Percentiles rank a stretch among this genome's conserved stretches.
Evolutionary conservation across 2,113 vertebrate species (phyloP).

Genomic region (Ctenodactylus gundi): DNA sequence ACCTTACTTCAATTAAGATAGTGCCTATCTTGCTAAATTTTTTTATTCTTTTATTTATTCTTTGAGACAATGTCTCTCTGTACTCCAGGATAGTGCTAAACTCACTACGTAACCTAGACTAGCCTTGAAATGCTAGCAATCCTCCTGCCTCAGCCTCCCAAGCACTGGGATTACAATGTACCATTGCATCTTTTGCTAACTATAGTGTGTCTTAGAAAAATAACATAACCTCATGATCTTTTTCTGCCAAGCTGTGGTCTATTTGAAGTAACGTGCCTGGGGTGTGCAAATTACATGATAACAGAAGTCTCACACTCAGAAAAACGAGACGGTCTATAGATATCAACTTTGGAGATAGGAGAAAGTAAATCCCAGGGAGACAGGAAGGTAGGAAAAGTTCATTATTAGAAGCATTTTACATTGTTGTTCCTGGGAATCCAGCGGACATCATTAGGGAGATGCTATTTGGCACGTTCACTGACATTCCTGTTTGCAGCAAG

Average conservation of each 20-base stretch:
- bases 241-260: background rate
- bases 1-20: background rate
- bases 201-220: too few relatives aligned
- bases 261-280: background rate
- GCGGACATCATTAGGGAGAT: background rate
- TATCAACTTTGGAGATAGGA: background rate
- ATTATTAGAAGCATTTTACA: background rate
- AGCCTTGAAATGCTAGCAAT: too few relatives aligned
- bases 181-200: constrained; percentile 46
- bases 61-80: too few relatives aligned
- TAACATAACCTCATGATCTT: background rate
- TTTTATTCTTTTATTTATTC: too few relatives aligned
- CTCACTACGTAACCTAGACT: too few relatives aligned
- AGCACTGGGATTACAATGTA: too few relatives aligned
- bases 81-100: too few relatives aligned
- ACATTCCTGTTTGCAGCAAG: background rate
- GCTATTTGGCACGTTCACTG: background rate
- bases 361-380: background rate
- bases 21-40: constrained; percentile 33
- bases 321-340: background rate
- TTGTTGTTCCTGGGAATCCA: background rate
- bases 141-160: too few relatives aligned
- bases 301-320: background rate
- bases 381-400: background rate
- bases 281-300: background rate